Percentiles rank a stretch among this genome's conserved stretches.
Evolutionary conservation across 2,797 vertebrate genomes (phyloP).

Genomic region (Poecile montanus): DNA sequence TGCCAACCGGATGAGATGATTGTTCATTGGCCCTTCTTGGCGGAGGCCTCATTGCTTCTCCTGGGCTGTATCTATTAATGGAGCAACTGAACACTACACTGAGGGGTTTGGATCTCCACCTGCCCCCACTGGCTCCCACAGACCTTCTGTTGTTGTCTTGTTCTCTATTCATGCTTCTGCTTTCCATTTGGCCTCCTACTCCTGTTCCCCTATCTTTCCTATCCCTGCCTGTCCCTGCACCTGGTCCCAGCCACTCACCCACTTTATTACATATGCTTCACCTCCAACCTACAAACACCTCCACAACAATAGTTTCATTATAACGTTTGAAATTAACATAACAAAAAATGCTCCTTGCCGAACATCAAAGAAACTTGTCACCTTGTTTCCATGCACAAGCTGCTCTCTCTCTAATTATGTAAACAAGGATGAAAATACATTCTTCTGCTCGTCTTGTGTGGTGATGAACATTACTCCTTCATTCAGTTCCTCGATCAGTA

Average conservation of each 20-base stretch:
- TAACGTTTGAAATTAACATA: neutral
- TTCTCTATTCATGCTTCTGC: neutral
- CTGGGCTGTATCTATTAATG: conserved; percentile 44
- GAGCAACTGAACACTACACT: neutral
- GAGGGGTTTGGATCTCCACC: neutral
- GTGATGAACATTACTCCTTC: neutral
- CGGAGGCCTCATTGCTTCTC: neutral
- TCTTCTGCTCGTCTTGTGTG: neutral
- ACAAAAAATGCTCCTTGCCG: neutral
- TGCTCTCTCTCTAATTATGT: neutral
- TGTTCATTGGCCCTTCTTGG: neutral
- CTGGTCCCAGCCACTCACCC: neutral
- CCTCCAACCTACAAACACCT: neutral
- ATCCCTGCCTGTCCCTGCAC: neutral
- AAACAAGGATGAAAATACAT: neutral
- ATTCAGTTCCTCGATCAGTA: neutral
- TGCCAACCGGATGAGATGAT: conserved; percentile 6
- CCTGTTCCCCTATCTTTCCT: neutral
- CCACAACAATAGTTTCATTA: neutral
- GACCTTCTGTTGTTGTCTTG: neutral
- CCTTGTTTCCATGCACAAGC: neutral
- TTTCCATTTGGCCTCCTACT: neutral
- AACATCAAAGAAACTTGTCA: neutral
- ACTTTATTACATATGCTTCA: neutral
- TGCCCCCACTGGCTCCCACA: neutral